Conservation (phyloP, 1,140 invertebrate genomes). For the Eueides isabella region DNA sequence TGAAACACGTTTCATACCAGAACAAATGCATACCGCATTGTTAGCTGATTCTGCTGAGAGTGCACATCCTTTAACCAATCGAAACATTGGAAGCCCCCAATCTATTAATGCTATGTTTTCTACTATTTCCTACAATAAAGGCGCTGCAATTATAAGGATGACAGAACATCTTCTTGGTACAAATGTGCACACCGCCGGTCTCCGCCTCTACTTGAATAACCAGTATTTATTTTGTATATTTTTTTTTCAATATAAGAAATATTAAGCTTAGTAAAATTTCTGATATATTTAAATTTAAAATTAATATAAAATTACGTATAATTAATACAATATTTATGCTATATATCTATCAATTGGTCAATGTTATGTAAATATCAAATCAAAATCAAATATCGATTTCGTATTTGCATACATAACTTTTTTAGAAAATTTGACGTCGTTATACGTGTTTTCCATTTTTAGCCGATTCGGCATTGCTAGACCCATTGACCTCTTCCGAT, state of each 20-base stretch:
- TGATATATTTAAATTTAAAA: background rate
- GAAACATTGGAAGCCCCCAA: slow-evolving; percentile 72
- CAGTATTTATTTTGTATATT: slow-evolving; percentile 64
- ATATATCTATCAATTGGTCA: too few species aligned
- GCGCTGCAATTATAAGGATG: slow-evolving; percentile 89
- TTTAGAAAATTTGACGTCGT: too few species aligned
- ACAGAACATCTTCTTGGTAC: slow-evolving; percentile 87
- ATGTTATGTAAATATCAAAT: too few species aligned
- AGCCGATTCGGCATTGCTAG: slow-evolving; percentile 78
- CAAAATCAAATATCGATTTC: too few species aligned
- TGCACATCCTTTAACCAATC: slow-evolving; percentile 84
- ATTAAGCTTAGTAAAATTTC: background rate
- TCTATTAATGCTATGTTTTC: slow-evolving; percentile 83
- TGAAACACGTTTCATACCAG: slow-evolving; percentile 83
- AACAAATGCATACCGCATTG: slow-evolving; percentile 86
- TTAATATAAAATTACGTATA: background rate
- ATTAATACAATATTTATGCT: too few species aligned
- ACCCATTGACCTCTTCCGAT: slow-evolving; percentile 87
- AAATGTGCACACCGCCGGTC: slow-evolving; percentile 83
- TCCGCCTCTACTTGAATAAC: slow-evolving; percentile 82
- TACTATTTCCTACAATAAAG: slow-evolving; percentile 85
- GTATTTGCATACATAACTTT: too few species aligned
- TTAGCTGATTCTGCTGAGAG: slow-evolving; percentile 84
- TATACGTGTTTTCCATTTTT: slow-evolving; percentile 23
- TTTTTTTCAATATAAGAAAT: background rate